Base-by-base conservation (phyloP, 1,140 invertebrate species). In the Temnothorax longispinosus region DNA sequence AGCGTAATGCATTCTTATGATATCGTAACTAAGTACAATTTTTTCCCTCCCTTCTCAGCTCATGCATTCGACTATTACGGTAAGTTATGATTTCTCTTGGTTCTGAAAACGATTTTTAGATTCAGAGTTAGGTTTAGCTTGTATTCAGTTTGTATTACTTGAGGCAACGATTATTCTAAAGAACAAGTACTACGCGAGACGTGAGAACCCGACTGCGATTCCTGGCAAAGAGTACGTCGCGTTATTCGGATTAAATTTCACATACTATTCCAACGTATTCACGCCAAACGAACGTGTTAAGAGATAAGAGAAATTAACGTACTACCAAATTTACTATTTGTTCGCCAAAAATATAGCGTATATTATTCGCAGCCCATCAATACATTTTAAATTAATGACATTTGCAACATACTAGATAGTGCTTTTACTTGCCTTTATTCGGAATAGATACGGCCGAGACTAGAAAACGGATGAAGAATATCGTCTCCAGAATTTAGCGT, bases 31-130 rank as follows among this genome's bases (percentile, higher is more conserved):
- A 94, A 95, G 92, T 93, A 90, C 94, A 94, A 96, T 96, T 97
- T 96, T 96, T 97, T 96, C 96, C 96, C 96, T 96, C 96, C 96
- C 94, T 96, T 96, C 96, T 96, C 97, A 99, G 98, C 98, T 96
- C 98, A 99, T 97, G 98, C 98, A 95, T 98, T 98, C 96, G 98
- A 99, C 96, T 99, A 99, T 97, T 99, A 99, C 98, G 98, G 98
- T 99, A 98, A 99, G 98, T 99, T 96, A 96, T 96, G 96, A 97
- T 97, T 97, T 96, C 96, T 96, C 95, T 96, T 96, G 96, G 94
- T 96, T 96, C 94, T 92, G 86, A 93, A 91, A 84, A 44, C 90
- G 88, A 90, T 18, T 89, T 86, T 92, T 89, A 92, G 88, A 88
- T 90, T 91, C 90, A 89, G 85, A 85, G 52, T 75, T 90, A 90